phyloP scores from a whole-genome alignment of 2,797 vertebrate genomes.

The Spinus olivaceus region DNA sequence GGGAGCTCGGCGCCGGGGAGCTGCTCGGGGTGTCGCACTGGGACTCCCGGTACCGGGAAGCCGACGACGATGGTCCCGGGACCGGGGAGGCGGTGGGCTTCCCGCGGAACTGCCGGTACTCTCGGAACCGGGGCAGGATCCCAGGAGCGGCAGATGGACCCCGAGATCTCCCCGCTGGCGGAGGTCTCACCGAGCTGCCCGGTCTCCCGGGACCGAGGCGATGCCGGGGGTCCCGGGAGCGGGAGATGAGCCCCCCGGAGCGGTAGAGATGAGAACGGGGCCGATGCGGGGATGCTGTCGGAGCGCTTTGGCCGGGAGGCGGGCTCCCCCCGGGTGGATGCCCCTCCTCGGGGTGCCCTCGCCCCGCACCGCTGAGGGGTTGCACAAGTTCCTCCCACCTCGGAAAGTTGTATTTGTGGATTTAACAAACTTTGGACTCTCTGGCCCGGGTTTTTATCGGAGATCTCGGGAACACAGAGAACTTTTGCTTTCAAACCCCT shows the following conservation, averaged over 20 bases:
- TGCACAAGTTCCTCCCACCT: not conserved
- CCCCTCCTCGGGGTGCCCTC: not conserved
- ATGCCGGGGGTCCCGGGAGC: not conserved
- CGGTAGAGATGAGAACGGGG: not conserved
- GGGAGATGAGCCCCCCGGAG: not conserved
- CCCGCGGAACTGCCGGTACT: not conserved
- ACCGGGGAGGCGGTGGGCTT: not conserved
- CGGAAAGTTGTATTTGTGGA: not conserved
- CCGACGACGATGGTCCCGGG: not conserved
- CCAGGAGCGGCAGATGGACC: not conserved
- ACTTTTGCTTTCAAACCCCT: not conserved
- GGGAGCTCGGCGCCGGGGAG: not conserved
- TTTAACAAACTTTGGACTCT: constrained; percentile 36
- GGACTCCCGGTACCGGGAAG: not conserved
- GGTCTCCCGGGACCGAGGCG: not conserved
- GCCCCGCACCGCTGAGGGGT: not conserved
- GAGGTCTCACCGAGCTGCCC: not conserved
- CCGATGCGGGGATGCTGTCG: not conserved
- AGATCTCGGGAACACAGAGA: not conserved
- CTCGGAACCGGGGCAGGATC: not conserved
- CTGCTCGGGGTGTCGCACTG: not conserved
- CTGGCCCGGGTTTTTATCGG: constrained; percentile 23
- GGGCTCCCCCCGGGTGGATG: not conserved
- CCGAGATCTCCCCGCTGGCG: not conserved
- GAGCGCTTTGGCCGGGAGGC: not conserved